phyloP scores from a whole-genome alignment of 2,113 vertebrate genomes.

The Larimichthys crocea region DNA sequence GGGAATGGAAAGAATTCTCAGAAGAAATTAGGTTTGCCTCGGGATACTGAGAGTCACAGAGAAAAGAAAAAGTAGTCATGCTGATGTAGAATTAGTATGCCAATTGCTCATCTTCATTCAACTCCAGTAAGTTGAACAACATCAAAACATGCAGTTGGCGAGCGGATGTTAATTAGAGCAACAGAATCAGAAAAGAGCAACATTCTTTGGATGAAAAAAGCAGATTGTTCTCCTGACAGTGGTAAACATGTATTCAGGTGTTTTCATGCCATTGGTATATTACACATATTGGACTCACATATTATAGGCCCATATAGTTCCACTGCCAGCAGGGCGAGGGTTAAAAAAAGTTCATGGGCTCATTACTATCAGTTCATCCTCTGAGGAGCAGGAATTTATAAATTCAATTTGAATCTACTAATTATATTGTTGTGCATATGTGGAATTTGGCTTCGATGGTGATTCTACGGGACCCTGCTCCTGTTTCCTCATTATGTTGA shows the following conservation, averaged over 20 bases:
- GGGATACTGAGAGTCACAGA: constrained; percentile 3
- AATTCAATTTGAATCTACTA: not conserved
- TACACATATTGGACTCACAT: not conserved
- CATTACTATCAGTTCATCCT: not conserved
- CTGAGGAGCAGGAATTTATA: not conserved
- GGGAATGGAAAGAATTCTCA: not conserved
- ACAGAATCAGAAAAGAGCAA: not conserved
- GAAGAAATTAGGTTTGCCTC: not conserved
- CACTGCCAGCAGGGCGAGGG: not conserved
- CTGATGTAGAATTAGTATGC: constrained; percentile 6
- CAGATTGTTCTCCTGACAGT: not conserved
- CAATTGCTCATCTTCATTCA: not conserved
- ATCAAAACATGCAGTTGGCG: not conserved
- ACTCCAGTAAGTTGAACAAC: not conserved
- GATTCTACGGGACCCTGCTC: too few species aligned
- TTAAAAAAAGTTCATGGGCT: not conserved
- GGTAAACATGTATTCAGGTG: too few species aligned
- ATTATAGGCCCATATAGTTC: too few species aligned
- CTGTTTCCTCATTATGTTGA: too few species aligned
- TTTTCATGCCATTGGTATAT: not conserved
- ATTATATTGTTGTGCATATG: not conserved
- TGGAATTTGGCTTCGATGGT: not conserved
- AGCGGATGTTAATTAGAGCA: not conserved
- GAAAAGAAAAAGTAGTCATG: not conserved
- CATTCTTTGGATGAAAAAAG: not conserved